Evolutionary conservation across 2,113 vertebrate genomes (phyloP).

Genomic region (Nothocercus julius): DNA sequence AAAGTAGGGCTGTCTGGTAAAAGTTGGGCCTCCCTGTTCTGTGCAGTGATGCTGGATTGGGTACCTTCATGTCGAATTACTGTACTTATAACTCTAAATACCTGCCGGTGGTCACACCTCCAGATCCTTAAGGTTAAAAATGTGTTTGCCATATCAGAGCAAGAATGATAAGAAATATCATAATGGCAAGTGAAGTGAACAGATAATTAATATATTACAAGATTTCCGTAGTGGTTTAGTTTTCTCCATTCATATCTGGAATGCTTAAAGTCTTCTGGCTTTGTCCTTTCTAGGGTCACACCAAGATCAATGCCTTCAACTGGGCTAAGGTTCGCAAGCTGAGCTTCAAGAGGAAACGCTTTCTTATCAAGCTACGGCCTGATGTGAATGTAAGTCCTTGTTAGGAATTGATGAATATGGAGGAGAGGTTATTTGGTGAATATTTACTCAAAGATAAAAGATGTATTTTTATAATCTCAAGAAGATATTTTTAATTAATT

Average conservation of each 20-base stretch:
- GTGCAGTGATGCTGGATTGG: neutral
- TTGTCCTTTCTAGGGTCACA: conserved; percentile 84
- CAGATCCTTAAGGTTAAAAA: neutral
- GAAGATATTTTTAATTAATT: neutral
- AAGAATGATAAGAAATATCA: neutral
- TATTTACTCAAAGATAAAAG: neutral
- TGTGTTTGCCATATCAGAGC: neutral
- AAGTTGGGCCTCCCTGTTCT: neutral
- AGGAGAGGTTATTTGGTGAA: neutral
- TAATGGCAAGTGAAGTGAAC: neutral
- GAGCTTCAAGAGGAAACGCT: conserved; percentile 98
- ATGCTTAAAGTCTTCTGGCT: neutral
- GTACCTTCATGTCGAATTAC: neutral
- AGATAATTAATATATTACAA: neutral
- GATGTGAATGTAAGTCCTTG: conserved; percentile 91
- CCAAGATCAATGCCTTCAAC: conserved; percentile 97
- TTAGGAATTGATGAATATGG: neutral
- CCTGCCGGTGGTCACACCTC: neutral
- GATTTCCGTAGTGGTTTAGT: neutral
- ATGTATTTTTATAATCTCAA: neutral
- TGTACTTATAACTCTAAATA: neutral
- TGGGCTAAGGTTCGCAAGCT: conserved; percentile 98
- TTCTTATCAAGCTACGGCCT: conserved; percentile 94
- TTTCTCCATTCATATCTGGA: neutral
- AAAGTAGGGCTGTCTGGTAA: neutral